Evolutionary conservation across 2,113 vertebrate species (phyloP), one percentile per base, ranked within the genome.

Genomic region (Larimichthys crocea): DNA sequence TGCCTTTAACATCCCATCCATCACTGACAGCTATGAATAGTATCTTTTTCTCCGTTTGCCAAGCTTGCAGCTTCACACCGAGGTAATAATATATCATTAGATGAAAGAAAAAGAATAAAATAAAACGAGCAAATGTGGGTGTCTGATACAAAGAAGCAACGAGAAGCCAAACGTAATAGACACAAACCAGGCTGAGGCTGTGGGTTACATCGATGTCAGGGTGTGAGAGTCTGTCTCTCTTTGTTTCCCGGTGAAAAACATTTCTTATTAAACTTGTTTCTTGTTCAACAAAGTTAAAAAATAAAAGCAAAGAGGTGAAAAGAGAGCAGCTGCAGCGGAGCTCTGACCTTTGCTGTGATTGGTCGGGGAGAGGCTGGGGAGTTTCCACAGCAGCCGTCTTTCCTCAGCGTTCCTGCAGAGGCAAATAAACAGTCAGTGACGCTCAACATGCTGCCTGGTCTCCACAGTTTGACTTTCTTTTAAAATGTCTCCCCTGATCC

Each of bases 321-420:
- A 24, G 1, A 29, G 53, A 42, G 44, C 56, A 74, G 76, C 24
- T 1, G 60, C 60, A 2, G 52, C 62, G 24, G 78, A 64, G 81
- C 57, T 75, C 89, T 88, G 89, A 99, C 97, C 97, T 95, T 96
- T 97, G 81, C 94, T 96, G 87, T 95, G 95, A 2, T 95, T 94
- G 52, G 95, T 93, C 0, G 95, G 93, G 0, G 95, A 96, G 10
- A 98, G 75, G 24, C 96, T 97, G 40, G 97, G 95, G 19, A 99
- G 95, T 82, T 96, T 96, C 98, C 98, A 99, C 55, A 97, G 94
- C 85, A 99, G 92, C 42, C 97, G 92, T 55, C 96, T 95, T 81
- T 99, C 97, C 46, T 98, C 96, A 29, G 97, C 86, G 63, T 96
- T 99, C 98, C 98, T 99, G 92, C 5, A 24, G 70, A 86, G 59